phyloP scores from a whole-genome alignment of 2,888 invertebrate genomes.

The Lamellibrachia satsuma region DNA sequence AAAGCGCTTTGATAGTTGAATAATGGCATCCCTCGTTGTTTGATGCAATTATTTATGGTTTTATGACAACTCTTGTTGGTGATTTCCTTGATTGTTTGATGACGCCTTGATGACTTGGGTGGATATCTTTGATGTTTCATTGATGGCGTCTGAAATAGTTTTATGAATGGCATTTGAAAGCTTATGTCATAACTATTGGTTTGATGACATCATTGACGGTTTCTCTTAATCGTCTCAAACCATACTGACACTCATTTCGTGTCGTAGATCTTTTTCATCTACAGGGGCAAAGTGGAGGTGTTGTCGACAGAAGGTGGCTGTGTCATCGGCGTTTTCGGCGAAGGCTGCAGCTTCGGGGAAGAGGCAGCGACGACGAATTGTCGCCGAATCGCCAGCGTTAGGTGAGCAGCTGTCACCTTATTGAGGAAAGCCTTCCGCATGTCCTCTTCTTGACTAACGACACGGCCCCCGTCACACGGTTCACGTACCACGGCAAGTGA shows the following conservation, averaged over 20 bases:
- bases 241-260: not conserved
- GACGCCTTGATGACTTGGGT: no score
- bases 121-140: no score
- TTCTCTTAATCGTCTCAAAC: not conserved
- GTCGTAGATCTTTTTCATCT: slow-evolving; percentile 42
- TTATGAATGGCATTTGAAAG: no score
- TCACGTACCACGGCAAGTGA: no score
- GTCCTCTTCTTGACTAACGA: not conserved
- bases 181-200: no score
- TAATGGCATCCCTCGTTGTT: no score
- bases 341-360: slow-evolving; percentile 39
- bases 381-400: slow-evolving; percentile 40
- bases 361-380: slow-evolving; percentile 39
- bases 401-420: slow-evolving; percentile 23
- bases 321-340: not conserved
- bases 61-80: no score
- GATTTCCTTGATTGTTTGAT: no score
- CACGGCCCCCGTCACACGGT: not conserved
- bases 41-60: no score
- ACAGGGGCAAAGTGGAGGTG: slow-evolving; percentile 42
- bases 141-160: no score
- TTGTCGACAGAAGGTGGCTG: slow-evolving; percentile 36
- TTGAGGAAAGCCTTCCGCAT: not conserved
- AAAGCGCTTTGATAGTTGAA: no score
- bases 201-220: not conserved